Evolutionary conservation across 2,888 invertebrate genomes (phyloP).

Genomic region (Cylloceria caligata): DNA sequence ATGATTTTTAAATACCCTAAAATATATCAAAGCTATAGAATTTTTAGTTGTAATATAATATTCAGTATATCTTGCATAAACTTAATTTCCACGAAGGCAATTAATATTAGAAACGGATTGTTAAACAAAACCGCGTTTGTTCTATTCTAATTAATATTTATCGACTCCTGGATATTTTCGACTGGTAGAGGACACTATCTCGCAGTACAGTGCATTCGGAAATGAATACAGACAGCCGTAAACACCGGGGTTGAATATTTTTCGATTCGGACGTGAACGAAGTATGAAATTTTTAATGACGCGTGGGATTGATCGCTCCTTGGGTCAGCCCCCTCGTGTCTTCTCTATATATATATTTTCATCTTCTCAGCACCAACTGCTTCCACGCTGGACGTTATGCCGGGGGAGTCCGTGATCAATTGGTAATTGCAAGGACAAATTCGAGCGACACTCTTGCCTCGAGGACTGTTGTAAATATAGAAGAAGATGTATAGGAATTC

Average conservation of each 20-base stretch:
- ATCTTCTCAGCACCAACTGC: conserved; percentile 66
- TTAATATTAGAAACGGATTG: too few relatives aligned
- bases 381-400: conserved; percentile 65
- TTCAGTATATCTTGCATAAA: too few relatives aligned
- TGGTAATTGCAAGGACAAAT: conserved; percentile 78
- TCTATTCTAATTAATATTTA: not conserved
- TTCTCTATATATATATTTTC: conserved; percentile 50
- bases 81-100: too few relatives aligned
- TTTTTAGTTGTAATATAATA: too few relatives aligned
- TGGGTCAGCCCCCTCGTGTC: conserved; percentile 35
- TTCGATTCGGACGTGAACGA: conserved; percentile 38
- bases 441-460: conserved; percentile 67
- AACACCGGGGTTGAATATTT: conserved; percentile 8
- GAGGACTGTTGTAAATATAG: conserved; percentile 15
- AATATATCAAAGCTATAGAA: too few relatives aligned
- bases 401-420: conserved; percentile 76
- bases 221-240: conserved; percentile 2
- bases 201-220: not conserved
- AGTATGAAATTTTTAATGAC: conserved; percentile 74
- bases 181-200: not conserved
- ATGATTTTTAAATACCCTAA: too few relatives aligned
- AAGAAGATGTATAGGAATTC: conserved; percentile 20
- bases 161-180: not conserved
- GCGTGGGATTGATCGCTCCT: conserved; percentile 75
- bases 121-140: too few relatives aligned